phyloP scores from a whole-genome alignment of 2,888 invertebrate genomes.

The Lydus trimaculatus region DNA sequence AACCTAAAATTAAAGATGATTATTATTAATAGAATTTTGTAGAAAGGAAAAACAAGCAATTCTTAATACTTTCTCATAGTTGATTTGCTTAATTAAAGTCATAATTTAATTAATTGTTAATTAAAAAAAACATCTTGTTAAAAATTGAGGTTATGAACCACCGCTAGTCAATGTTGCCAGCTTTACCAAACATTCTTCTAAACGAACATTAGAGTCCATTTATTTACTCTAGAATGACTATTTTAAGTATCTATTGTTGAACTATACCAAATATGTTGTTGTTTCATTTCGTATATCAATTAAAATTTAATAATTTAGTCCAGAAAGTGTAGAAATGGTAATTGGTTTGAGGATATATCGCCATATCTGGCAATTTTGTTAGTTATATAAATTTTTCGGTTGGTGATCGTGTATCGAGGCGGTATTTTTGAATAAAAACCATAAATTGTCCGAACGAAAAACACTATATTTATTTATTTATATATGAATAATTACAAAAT shows the following conservation, averaged over 20 bases:
- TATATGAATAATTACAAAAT: not conserved
- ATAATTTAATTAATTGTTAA: not conserved
- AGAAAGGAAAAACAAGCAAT: not conserved
- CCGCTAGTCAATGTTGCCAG: not conserved
- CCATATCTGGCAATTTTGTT: no score
- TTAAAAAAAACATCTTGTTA: not conserved
- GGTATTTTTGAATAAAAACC: not conserved
- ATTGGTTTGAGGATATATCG: no score
- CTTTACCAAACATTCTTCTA: no score
- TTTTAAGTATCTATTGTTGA: no score
- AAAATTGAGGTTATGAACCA: not conserved
- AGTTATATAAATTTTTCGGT: no score
- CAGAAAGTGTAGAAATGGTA: no score
- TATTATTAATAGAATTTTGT: not conserved
- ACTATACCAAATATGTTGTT: no score
- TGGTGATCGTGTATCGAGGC: not conserved
- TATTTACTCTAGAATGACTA: no score
- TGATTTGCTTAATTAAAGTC: not conserved
- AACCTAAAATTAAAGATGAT: slow-evolving; percentile 13
- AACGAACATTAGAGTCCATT: no score
- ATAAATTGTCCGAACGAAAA: not conserved
- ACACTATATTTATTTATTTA: not conserved
- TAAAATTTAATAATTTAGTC: no score
- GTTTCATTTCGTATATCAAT: no score
- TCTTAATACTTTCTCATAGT: not conserved